Percentiles rank a stretch among this genome's conserved stretches.
phyloP scores from a whole-genome alignment of 2,113 vertebrate species.

The Cynocephalus volans region DNA sequence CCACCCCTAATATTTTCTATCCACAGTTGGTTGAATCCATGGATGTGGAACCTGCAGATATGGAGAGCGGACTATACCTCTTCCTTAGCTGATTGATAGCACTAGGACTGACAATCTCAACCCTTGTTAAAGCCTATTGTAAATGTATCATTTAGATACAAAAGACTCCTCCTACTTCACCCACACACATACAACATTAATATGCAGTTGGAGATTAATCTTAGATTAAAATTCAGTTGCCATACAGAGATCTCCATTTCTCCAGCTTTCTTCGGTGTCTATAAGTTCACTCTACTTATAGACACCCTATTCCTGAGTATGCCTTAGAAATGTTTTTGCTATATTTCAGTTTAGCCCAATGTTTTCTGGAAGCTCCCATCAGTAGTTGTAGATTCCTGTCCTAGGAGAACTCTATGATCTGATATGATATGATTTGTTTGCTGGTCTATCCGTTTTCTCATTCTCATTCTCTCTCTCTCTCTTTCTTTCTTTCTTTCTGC shows the following conservation, averaged over 20 bases:
- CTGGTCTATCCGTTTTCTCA: background rate
- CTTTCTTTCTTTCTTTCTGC: background rate
- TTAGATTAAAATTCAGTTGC: background rate
- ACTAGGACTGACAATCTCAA: background rate
- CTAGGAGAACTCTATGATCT: background rate
- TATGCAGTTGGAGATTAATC: background rate
- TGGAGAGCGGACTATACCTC: background rate
- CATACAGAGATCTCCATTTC: constrained; percentile 16
- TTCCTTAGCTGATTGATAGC: background rate
- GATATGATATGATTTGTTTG: constrained; percentile 38
- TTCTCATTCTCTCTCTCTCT: background rate
- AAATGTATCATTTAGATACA: background rate
- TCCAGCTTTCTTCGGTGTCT: constrained; percentile 26
- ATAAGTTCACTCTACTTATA: background rate
- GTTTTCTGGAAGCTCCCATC: constrained; percentile 6
- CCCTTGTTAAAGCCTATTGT: background rate
- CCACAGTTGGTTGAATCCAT: too few relatives aligned
- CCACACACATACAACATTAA: background rate
- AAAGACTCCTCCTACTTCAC: background rate
- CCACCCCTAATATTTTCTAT: too few relatives aligned
- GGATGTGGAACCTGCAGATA: too few relatives aligned
- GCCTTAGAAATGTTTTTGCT: constrained; percentile 11
- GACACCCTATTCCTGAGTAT: background rate
- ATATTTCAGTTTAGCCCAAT: background rate
- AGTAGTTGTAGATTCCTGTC: background rate